Conservation (phyloP, 2,797 vertebrate species). For the Diglossa cyanea region DNA sequence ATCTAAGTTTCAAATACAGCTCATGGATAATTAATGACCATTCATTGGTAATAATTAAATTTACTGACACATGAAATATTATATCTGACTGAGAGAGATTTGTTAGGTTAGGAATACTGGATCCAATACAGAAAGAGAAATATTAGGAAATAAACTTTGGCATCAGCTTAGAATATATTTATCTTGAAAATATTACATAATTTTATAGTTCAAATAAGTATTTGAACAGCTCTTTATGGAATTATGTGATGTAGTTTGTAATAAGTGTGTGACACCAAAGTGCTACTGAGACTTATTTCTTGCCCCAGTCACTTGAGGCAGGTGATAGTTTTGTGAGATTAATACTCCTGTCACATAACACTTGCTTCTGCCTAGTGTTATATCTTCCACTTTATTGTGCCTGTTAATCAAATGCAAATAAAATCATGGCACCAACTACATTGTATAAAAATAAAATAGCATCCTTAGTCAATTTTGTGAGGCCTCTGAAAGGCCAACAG, state of each 20-base stretch:
- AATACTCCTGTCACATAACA: constrained; percentile 7
- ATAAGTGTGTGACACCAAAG: background rate
- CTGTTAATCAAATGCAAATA: constrained; percentile 39
- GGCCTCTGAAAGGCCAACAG: background rate
- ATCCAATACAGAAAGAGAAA: background rate
- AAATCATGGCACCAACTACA: constrained; percentile 1
- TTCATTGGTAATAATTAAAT: background rate
- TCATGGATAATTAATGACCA: background rate
- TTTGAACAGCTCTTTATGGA: background rate
- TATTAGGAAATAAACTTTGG: background rate
- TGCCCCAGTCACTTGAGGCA: background rate
- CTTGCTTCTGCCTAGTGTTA: background rate
- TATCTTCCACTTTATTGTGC: constrained; percentile 1
- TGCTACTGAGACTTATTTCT: constrained; percentile 25
- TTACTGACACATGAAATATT: constrained; percentile 8
- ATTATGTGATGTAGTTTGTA: background rate
- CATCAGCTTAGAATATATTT: background rate
- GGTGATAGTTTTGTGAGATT: constrained; percentile 30
- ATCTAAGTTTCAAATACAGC: background rate
- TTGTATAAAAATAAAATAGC: constrained; percentile 16
- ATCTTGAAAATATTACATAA: background rate
- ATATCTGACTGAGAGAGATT: background rate
- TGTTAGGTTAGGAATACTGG: background rate
- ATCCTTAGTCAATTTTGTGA: background rate
- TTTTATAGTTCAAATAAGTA: background rate